These are phyloP conservation scores for Pedetes capensis DNA, from an alignment of 2,113 vertebrate species.

Conservation along the genomic window DNA sequence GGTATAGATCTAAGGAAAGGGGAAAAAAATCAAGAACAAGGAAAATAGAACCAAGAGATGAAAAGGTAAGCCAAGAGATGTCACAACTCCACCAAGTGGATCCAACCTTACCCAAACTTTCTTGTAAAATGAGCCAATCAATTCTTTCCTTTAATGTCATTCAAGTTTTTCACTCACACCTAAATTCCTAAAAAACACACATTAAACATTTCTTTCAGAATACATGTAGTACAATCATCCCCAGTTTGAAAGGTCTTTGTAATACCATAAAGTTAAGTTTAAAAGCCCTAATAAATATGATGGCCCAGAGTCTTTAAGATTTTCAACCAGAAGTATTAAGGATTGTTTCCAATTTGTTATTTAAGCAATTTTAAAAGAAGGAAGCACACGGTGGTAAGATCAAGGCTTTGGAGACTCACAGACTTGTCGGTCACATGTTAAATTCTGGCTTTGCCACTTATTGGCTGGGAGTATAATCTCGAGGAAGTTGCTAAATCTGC, in stretches of 20 bases:
- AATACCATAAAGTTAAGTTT: background rate
- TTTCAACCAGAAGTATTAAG: background rate
- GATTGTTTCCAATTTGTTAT: background rate
- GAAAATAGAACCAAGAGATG: background rate
- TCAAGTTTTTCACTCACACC: background rate
- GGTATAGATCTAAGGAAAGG: background rate
- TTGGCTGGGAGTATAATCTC: background rate
- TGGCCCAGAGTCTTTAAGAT: background rate
- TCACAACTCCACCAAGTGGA: background rate
- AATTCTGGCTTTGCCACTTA: background rate
- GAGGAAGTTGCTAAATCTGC: background rate
- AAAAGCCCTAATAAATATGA: background rate
- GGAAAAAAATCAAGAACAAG: background rate
- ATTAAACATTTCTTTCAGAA: background rate
- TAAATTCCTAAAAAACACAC: background rate
- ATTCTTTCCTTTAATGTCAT: background rate
- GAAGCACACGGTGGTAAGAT: background rate
- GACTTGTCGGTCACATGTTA: background rate
- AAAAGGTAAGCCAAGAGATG: background rate
- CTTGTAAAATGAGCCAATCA: background rate
- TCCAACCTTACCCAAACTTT: background rate
- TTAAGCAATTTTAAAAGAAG: conserved; percentile 1
- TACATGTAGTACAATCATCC: background rate
- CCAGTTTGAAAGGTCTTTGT: background rate
- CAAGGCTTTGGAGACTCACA: background rate